Percentiles rank a stretch among this genome's conserved stretches.
Conservation (phyloP, 2,888 invertebrate genomes). For the Alviniconcha strummeri region DNA sequence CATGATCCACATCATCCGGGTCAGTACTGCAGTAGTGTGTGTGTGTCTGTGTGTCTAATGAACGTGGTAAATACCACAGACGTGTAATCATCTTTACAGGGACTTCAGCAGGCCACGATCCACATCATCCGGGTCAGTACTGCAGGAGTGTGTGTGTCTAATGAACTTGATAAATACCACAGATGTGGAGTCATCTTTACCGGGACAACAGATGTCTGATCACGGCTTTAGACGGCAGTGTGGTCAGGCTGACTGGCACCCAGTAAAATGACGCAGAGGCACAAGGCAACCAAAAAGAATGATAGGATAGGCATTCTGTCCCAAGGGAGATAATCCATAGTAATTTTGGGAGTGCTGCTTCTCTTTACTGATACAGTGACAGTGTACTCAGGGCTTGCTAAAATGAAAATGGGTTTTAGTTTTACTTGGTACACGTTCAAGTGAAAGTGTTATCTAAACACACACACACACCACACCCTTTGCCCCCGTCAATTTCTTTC, state of each 20-base stretch:
- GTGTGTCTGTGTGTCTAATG: not conserved
- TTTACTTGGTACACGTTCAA: too few relatives aligned
- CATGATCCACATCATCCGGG: slow-evolving; percentile 82
- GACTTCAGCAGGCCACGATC: slow-evolving; percentile 90
- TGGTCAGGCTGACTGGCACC: not conserved
- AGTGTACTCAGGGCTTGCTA: too few relatives aligned
- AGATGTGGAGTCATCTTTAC: slow-evolving; percentile 64
- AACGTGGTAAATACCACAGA: too few relatives aligned
- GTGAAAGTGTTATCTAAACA: too few relatives aligned
- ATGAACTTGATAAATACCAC: too few relatives aligned
- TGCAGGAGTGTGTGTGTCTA: not conserved
- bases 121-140: slow-evolving; percentile 77
- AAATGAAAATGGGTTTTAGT: too few relatives aligned
- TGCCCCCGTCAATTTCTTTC: too few relatives aligned
- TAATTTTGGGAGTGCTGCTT: too few relatives aligned
- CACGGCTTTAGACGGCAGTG: not conserved
- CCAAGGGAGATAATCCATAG: not conserved
- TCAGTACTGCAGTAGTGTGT: slow-evolving; percentile 27
- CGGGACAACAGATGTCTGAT: slow-evolving; percentile 81
- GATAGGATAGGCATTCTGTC: not conserved
- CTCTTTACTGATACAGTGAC: too few relatives aligned
- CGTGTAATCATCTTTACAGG: slow-evolving; percentile 76
- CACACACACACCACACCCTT: too few relatives aligned
- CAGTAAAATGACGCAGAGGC: too few relatives aligned
- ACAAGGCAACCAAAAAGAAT: not conserved